Evolutionary conservation across 1,140 invertebrate species (phyloP).

Genomic region (Scaptomyza pallida): DNA sequence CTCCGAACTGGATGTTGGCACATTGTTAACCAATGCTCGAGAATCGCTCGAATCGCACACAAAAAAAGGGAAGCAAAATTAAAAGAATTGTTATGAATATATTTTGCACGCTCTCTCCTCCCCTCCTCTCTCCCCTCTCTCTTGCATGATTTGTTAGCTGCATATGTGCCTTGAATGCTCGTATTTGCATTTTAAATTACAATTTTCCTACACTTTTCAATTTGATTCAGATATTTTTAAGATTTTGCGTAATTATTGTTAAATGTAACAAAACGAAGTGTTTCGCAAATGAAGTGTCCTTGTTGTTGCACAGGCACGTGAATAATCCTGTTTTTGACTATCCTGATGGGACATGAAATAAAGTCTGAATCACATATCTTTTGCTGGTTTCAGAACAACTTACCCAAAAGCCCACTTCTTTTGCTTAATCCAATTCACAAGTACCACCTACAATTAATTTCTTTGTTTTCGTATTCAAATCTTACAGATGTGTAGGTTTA

Average conservation of each 20-base stretch:
- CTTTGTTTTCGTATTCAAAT: no score
- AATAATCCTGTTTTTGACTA: constrained; percentile 19
- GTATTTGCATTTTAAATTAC: constrained; percentile 56
- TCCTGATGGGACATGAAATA: constrained; percentile 22
- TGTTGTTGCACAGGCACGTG: background rate
- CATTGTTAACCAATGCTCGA: constrained; percentile 31
- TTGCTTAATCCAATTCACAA: constrained; percentile 2
- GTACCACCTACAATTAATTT: background rate
- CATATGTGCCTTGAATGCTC: constrained; percentile 29
- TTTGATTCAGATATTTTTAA: constrained; percentile 52
- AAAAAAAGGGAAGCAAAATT: constrained; percentile 53
- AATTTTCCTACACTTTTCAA: constrained; percentile 28
- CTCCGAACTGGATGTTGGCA: constrained; percentile 13
- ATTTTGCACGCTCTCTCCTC: constrained; percentile 24
- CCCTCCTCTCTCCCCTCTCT: background rate
- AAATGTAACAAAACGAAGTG: constrained; percentile 34
- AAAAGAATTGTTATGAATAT: constrained; percentile 61
- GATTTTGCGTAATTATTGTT: constrained; percentile 51
- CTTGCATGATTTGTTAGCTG: background rate
- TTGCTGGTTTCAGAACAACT: no score
- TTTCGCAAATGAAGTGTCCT: constrained; percentile 35
- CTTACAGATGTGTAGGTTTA: background rate
- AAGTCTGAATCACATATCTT: constrained; percentile 26
- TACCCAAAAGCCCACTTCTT: no score
- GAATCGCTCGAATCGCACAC: constrained; percentile 12